Base-by-base conservation (phyloP, 2,113 vertebrate genomes). In the Spea bombifrons region DNA sequence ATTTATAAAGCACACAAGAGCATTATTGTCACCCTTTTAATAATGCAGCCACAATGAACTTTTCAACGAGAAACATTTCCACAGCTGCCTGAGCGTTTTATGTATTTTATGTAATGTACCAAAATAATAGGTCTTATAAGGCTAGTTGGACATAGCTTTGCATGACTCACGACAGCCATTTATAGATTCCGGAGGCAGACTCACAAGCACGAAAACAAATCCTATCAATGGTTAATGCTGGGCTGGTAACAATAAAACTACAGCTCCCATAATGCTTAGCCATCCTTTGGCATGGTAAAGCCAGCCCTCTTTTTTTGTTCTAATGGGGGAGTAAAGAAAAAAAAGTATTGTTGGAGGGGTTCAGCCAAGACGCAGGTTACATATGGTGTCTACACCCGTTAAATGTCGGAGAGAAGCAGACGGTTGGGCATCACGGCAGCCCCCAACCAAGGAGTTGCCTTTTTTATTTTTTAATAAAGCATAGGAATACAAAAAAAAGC, bases 81-180 rank as follows among this genome's bases (percentile, higher is more conserved):
- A 45, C 63, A 46, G 17, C 6, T 13, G 57, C 57, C 72, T 63
- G 15, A 8, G n/a, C 57, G 57, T 73, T 72, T 72, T 3, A 44
- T 59, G 57, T 74, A 74, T 63, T 74, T 45, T 5, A 49, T 63
- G 57, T 74, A 74, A 74, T 74, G 72, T 13, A 8, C 57, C 63
- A 64, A 74, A 73, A 74, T 64, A 64, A 74, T 57, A 74, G 72
- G 72, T 74, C 45, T 61, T 74, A 48, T 12, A 8, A 46, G 57
- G 15, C 45, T 63, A 30, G 15, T 48, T 30, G 59, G 44, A 49
- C 57, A 63, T 4, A 47, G 45, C 46, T 47, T 57, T 74, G 7
- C 45, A 64, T 55, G 71, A 57, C 49, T 73, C 72, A 49, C 44
- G 46, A 16, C n/a, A 63, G 44, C 55, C 48, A 63, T 64, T 73